A percentile compares a stretch with the other conserved stretches of the same genome.
phyloP scores from a whole-genome alignment of 2,888 invertebrate genomes.

The Calephelis perditalis region DNA sequence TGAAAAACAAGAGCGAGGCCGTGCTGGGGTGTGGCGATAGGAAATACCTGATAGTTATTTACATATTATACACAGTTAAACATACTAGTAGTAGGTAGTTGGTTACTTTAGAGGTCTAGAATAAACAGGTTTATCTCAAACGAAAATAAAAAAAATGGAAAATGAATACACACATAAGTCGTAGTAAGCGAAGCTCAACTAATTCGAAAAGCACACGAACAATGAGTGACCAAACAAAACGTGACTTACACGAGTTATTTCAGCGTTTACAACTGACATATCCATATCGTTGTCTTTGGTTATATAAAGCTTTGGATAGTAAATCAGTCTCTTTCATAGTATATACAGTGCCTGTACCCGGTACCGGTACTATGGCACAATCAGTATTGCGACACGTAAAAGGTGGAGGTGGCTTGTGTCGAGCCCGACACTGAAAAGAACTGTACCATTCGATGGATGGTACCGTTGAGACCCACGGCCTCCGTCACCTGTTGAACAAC shows the following conservation, averaged over 20 bases:
- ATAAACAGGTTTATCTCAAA: slow-evolving; percentile 1
- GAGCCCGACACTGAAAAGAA: slow-evolving; percentile 81
- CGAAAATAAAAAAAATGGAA: slow-evolving; percentile 13
- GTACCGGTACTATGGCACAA: slow-evolving; percentile 48
- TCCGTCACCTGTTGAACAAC: slow-evolving; percentile 80
- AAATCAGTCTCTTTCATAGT: slow-evolving; percentile 69
- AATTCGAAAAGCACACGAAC: slow-evolving; percentile 72
- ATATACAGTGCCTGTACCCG: slow-evolving; percentile 65
- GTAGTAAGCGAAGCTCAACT: slow-evolving; percentile 63
- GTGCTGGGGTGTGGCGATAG: slow-evolving; percentile 40
- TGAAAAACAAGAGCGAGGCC: slow-evolving; percentile 42
- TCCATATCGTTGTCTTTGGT: slow-evolving; percentile 66
- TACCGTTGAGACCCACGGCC: slow-evolving; percentile 80
- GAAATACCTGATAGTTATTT: slow-evolving; percentile 21
- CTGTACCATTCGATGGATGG: slow-evolving; percentile 80
- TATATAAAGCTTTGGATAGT: slow-evolving; percentile 66
- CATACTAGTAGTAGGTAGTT: slow-evolving; percentile 30
- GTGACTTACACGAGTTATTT: slow-evolving; percentile 75
- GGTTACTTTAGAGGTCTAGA: background rate
- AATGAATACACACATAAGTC: slow-evolving; percentile 17
- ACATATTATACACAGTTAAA: slow-evolving; percentile 28
- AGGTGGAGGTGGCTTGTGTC: slow-evolving; percentile 79
- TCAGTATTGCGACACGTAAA: slow-evolving; percentile 81
- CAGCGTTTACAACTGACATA: slow-evolving; percentile 64
- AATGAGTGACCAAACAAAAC: slow-evolving; percentile 75